Base-by-base conservation (phyloP, 2,888 invertebrate species). In the Synanthedon vespiformis region DNA sequence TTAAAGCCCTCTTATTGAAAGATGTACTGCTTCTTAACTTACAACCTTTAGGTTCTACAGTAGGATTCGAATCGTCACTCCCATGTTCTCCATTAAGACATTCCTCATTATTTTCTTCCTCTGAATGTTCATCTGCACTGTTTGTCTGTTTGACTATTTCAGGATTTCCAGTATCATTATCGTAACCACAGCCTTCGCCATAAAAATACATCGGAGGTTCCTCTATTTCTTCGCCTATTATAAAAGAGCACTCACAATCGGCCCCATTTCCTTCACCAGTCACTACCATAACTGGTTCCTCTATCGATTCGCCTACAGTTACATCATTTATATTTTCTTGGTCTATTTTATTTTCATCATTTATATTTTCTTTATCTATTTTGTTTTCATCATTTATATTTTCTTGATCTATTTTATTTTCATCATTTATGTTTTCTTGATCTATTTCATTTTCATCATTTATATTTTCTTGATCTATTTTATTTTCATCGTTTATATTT, bases 161-260 rank as follows among this genome's bases (percentile, higher is more conserved):
- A 48, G 85, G 90, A 77, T 94, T 95, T 1, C 94, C 95, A 4
- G 93, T 93, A 55, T 92, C 86, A 70, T 93, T 94, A 34, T 93
- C 92, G 16, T 73, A 80, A 4, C 95, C 95, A 61, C 77, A 89
- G 47, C 95, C 95, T 65, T 91, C 91, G 0, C 94, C 94, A 61
- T 85, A 89, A 67, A 95, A 88, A 72, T 89, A 90, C 81, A 93
- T 86, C 0, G 92, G 81, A 1, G 91, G 89, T 77, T 95, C 95
- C 65, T 91, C 91, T 53, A 95, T 92, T 60, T 89, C 90, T 66
- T 94, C 94, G 27, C 93, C 91, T 51, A 93, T 67, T 16, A 57
- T 54, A 63, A 77, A 83, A 55, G 70, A 82, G 54, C 88, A 88
- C 57, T 92, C 89, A 67, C 91, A 92, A 47, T 91, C 91, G 40